These are phyloP conservation scores for Heliconius nattereri DNA, from an alignment of 1,140 invertebrate species.

Conservation along the genomic window DNA sequence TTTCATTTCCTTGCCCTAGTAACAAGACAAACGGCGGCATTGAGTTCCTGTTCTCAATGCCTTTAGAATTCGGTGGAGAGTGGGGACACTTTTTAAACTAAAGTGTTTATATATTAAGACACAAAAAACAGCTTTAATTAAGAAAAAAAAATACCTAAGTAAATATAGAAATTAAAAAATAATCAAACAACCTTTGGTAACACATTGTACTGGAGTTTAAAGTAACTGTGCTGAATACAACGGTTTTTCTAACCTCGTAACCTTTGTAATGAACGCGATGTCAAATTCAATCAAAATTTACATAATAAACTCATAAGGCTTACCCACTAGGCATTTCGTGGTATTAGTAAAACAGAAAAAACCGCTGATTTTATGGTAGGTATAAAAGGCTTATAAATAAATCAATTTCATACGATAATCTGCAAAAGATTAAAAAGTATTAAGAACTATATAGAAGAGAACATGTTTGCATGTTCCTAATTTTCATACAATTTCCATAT, in stretches of 20 bases:
- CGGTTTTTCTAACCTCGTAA: constrained; percentile 18
- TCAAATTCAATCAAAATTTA: constrained; percentile 28
- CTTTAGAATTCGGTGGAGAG: too few relatives aligned
- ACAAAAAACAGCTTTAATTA: background rate
- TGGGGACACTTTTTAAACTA: background rate
- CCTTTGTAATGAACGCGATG: constrained; percentile 18
- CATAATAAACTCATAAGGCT: constrained; percentile 26
- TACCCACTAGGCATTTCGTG: background rate
- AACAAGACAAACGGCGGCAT: too few relatives aligned
- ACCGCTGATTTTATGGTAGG: background rate
- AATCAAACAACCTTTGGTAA: background rate
- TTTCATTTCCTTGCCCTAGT: too few relatives aligned
- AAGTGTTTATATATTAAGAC: background rate
- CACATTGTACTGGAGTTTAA: constrained; percentile 8
- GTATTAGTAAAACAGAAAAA: background rate
- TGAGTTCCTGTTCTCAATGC: too few relatives aligned
- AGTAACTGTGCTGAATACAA: constrained; percentile 18
- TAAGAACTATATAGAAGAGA: too few relatives aligned
- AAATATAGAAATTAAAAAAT: background rate
- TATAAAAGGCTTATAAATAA: background rate
- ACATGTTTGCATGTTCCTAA: too few relatives aligned
- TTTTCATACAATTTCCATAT: too few relatives aligned
- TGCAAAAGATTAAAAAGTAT: too few relatives aligned
- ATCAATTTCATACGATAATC: too few relatives aligned
- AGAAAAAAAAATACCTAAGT: background rate